Evolutionary conservation across 1,140 invertebrate genomes (phyloP).

Genomic region (Pentalonia nigronervosa): DNA sequence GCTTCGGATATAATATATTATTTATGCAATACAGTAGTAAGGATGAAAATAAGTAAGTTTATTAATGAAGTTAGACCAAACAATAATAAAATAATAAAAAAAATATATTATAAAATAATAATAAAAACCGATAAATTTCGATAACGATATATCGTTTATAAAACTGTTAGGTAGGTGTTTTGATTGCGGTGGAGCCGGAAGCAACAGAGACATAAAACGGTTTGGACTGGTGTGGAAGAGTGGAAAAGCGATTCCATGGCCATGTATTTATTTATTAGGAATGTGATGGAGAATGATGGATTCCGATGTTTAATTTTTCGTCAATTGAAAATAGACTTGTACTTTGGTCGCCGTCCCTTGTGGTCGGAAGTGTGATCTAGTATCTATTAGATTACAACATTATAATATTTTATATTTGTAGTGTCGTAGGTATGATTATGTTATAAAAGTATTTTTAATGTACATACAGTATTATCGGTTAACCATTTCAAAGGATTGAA

Average conservation of each 20-base stretch:
- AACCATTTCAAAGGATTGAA: background rate
- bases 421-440: too few species aligned
- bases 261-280: background rate
- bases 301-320: background rate
- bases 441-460: too few species aligned
- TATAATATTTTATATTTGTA: too few species aligned
- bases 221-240: background rate
- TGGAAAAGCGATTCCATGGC: background rate
- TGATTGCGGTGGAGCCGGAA: background rate
- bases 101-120: too few species aligned
- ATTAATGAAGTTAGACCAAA: too few species aligned
- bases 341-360: background rate
- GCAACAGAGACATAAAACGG: background rate
- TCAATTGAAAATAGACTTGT: background rate
- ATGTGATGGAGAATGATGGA: background rate
- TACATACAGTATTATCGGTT: background rate
- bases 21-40: too few species aligned
- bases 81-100: too few species aligned
- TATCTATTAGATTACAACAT: background rate
- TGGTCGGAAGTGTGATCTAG: background rate
- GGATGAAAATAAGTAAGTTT: too few species aligned
- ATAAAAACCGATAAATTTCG: too few species aligned
- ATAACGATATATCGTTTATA: too few species aligned
- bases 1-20: too few species aligned
- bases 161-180: background rate